Evolutionary conservation across 2,113 vertebrate genomes (phyloP).

Genomic region (Rhinolophus ferrumequinum): DNA sequence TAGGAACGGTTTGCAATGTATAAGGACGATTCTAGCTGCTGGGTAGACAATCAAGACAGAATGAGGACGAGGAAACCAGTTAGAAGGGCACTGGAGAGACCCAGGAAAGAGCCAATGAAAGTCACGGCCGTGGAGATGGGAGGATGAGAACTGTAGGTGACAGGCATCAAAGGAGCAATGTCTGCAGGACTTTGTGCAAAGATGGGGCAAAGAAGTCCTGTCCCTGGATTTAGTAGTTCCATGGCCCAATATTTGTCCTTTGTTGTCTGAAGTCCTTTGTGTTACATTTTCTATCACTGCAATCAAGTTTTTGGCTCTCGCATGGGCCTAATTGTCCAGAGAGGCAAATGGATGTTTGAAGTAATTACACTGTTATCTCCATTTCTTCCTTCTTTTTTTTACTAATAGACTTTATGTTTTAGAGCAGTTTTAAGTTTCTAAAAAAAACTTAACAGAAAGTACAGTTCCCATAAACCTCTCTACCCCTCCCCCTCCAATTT

Average conservation of each 20-base stretch:
- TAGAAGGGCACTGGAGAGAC: neutral
- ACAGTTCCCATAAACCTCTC: neutral
- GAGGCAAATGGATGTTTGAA: neutral
- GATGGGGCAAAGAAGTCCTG: neutral
- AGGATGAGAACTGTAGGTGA: neutral
- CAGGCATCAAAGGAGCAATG: rapidly evolving
- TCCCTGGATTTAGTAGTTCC: neutral
- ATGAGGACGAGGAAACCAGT: neutral
- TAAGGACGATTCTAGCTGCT: neutral
- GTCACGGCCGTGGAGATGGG: neutral
- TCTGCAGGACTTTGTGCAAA: neutral
- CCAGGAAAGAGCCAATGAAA: neutral
- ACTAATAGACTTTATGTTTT: neutral
- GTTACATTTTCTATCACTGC: neutral
- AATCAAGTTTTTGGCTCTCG: neutral
- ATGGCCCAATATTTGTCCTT: neutral
- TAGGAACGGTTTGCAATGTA: neutral
- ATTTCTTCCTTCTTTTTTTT: neutral
- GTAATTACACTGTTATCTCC: neutral
- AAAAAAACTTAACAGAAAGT: neutral
- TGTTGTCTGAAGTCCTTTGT: neutral
- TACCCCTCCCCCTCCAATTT: neutral
- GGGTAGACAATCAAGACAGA: neutral
- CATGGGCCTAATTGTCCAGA: too few relatives aligned
- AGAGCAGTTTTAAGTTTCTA: neutral